Percentiles rank a stretch among this genome's conserved stretches.
phyloP scores from a whole-genome alignment of 1,140 invertebrate genomes.

The Diachasma alloeum region DNA sequence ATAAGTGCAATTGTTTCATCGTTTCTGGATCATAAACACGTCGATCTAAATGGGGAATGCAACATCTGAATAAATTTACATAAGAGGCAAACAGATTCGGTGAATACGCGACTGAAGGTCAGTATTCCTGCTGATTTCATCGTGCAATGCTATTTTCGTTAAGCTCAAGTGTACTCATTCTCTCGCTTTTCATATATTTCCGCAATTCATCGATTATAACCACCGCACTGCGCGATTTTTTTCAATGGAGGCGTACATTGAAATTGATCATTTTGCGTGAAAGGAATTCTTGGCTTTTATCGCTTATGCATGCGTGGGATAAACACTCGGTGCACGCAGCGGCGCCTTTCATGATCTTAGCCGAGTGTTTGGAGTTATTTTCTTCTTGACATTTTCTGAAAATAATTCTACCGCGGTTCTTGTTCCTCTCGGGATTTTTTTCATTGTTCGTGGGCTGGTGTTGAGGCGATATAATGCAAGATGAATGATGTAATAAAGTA shows the following conservation, averaged over 20 bases:
- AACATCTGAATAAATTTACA: constrained; percentile 25
- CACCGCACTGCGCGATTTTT: too few species aligned
- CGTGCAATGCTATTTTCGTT: background rate
- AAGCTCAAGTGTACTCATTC: background rate
- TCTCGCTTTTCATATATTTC: background rate
- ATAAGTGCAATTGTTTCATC: background rate
- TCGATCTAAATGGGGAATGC: constrained; percentile 6
- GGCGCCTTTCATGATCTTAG: background rate
- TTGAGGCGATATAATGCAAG: background rate
- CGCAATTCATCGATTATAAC: too few species aligned
- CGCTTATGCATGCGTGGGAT: background rate
- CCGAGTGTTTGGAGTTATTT: background rate
- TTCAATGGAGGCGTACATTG: too few species aligned
- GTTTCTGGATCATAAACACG: background rate
- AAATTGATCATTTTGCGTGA: background rate
- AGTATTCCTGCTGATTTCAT: background rate
- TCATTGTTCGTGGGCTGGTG: background rate
- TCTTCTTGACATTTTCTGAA: background rate
- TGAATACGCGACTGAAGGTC: background rate
- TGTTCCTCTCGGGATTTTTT: too few species aligned
- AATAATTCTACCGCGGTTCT: background rate
- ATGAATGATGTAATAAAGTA: background rate
- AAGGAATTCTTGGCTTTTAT: background rate
- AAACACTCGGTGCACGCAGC: background rate
- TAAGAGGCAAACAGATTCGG: background rate